Percentiles rank a stretch among this genome's conserved stretches.
These are phyloP conservation scores for Hapalemur alaotrensis DNA, from an alignment of 2,797 vertebrate genomes.

Conservation along the genomic window DNA sequence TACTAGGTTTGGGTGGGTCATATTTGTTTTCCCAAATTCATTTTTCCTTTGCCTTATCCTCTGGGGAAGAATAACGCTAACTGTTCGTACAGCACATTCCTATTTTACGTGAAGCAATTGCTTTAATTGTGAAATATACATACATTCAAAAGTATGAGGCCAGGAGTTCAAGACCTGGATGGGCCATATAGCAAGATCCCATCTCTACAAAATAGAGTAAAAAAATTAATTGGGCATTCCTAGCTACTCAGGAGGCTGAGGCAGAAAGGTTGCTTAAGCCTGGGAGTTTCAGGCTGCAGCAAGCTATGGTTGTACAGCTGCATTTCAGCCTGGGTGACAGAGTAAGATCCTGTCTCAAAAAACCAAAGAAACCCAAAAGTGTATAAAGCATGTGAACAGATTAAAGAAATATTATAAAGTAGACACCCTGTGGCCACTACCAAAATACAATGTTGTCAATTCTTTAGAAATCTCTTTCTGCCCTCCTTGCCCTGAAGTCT, in stretches of 20 bases:
- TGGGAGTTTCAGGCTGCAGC: too few species aligned
- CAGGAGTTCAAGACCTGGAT: too few species aligned
- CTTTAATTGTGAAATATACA: background rate
- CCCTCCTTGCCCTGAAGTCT: background rate
- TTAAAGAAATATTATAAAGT: background rate
- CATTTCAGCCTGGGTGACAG: too few species aligned
- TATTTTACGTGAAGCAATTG: background rate
- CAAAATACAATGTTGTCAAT: background rate
- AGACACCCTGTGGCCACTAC: background rate
- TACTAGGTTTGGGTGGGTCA: background rate
- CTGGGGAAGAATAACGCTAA: background rate
- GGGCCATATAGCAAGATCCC: too few species aligned
- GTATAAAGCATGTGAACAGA: background rate
- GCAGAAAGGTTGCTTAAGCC: too few species aligned
- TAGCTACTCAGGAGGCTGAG: too few species aligned
- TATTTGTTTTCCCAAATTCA: background rate
- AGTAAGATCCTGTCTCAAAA: too few species aligned
- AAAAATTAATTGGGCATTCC: background rate
- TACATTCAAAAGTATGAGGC: background rate
- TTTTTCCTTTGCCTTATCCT: background rate
- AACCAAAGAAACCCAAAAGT: too few species aligned
- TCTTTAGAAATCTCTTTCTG: background rate
- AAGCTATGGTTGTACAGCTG: too few species aligned
- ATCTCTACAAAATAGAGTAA: too few species aligned
- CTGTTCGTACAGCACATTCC: background rate